phyloP scores from a whole-genome alignment of 2,797 vertebrate genomes.

The Enteromius anoplus region DNA sequence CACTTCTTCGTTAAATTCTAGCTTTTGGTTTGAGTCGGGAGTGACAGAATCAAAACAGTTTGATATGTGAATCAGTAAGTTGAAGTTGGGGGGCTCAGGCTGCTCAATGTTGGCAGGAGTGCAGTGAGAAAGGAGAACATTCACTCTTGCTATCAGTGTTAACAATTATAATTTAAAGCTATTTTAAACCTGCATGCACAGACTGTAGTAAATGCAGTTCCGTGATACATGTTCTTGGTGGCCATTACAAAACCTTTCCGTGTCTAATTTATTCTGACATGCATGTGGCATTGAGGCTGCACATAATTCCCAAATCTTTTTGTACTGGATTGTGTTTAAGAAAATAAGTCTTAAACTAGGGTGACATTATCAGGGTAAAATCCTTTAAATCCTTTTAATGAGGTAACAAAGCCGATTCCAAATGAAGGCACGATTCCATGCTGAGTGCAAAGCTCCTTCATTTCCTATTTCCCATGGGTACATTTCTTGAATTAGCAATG shows the following conservation, averaged over 20 bases:
- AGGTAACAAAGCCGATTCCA: constrained; percentile 52
- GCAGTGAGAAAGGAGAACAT: not conserved
- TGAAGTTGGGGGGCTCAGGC: not conserved
- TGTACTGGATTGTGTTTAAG: constrained; percentile 46
- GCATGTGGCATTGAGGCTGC: constrained; percentile 25
- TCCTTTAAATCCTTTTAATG: constrained; percentile 62
- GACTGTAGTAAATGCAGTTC: not conserved
- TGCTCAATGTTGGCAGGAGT: not conserved
- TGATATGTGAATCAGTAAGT: not conserved
- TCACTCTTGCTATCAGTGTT: not conserved
- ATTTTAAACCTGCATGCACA: not conserved
- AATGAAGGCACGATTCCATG: constrained; percentile 53
- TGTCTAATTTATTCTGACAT: constrained; percentile 36
- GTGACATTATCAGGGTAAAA: constrained; percentile 58
- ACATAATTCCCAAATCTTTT: constrained; percentile 53
- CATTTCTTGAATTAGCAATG: constrained; percentile 41
- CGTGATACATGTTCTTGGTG: not conserved
- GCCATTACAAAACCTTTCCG: constrained; percentile 2
- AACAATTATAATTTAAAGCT: not conserved
- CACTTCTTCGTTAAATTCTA: constrained; percentile 1
- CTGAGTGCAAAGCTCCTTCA: constrained; percentile 46
- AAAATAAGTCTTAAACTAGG: constrained; percentile 56
- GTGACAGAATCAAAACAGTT: not conserved
- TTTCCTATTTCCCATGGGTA: constrained; percentile 40
- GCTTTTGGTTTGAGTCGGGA: constrained; percentile 2